Base-by-base conservation (phyloP, 2,113 vertebrate genomes). In the Vicugna pacos region DNA sequence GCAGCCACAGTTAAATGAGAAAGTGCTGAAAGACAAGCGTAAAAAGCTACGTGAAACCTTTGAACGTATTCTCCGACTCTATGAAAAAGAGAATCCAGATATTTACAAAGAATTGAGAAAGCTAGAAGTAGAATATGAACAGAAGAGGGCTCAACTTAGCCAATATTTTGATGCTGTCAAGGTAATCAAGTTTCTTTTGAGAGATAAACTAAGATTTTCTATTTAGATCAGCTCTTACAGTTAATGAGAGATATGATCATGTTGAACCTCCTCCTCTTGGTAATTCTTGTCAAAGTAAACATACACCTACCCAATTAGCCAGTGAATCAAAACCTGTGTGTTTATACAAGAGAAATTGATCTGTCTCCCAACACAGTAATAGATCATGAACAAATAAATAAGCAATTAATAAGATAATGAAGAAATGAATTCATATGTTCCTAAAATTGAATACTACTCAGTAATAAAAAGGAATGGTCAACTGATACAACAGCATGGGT, bases 101-200 rank as follows among this genome's bases (percentile, higher is more conserved):
- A 99, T 99, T 30, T 99, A 99, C 96, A 99, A 99, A 96, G 99
- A 99, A 12, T 97, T 99, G 12, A 99, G 99, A 50, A 99, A 99
- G 81, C 30, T 99, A 77, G 99, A 99, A 95, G 98, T 99, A 67
- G 99, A 99, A 60, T 99, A 99, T 1, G 99, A 99, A 95, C 99
- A 99, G 98, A 99, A 99, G 96, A 98, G 99, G n/a, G 99, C 99
- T 4, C 99, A 99, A 62, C 99, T 99, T 89, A 99, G 99, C 81
- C 99, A 99, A 42, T 99, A 99, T 98, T 99, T 99, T 87, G 99
- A 99, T 98, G 99, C 99, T 30, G 99, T 99, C 94, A 99, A 99
- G 99, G 99, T 99, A 95, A 83, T 96, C 26, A 48, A 32, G 13
- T 86, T 77, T 91, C 12, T 96, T 83, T 56, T 76, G 7, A 82